Conservation (phyloP, 2,888 invertebrate species). For the Perithous albicinctus region DNA sequence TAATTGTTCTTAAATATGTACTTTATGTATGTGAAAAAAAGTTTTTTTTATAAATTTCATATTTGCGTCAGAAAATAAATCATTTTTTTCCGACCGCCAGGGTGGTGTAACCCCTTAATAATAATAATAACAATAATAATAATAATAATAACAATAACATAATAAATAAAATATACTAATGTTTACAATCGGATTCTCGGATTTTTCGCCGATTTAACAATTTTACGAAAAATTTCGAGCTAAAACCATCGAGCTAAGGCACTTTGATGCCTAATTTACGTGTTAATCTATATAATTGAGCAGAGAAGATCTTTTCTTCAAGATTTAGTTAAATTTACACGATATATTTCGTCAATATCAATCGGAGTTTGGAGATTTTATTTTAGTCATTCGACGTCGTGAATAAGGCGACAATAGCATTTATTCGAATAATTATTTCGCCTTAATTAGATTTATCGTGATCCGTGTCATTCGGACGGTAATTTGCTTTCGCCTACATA, state of each 20-base stretch:
- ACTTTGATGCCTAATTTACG: constrained; percentile 43
- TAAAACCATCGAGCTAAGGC: constrained; percentile 41
- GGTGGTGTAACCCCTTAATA: too few species aligned
- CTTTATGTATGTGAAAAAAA: too few species aligned
- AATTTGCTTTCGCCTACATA: background rate
- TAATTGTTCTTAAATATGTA: too few species aligned
- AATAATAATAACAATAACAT: background rate
- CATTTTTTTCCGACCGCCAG: too few species aligned
- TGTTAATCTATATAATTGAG: constrained; percentile 42
- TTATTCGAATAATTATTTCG: background rate
- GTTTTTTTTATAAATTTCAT: too few species aligned
- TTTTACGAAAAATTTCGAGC: background rate
- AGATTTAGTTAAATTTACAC: constrained; percentile 13
- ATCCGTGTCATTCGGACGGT: background rate
- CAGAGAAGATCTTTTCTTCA: constrained; percentile 31
- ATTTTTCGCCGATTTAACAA: background rate
- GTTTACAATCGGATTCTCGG: background rate
- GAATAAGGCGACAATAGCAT: background rate
- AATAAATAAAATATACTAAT: background rate
- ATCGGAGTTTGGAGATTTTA: background rate
- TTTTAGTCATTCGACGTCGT: background rate
- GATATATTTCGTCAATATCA: background rate
- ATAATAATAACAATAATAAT: constrained; percentile 6
- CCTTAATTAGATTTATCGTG: background rate
- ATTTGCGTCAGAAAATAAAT: too few species aligned